phyloP scores from a whole-genome alignment of 2,888 invertebrate species.

The Yponomeuta cagnagella region DNA sequence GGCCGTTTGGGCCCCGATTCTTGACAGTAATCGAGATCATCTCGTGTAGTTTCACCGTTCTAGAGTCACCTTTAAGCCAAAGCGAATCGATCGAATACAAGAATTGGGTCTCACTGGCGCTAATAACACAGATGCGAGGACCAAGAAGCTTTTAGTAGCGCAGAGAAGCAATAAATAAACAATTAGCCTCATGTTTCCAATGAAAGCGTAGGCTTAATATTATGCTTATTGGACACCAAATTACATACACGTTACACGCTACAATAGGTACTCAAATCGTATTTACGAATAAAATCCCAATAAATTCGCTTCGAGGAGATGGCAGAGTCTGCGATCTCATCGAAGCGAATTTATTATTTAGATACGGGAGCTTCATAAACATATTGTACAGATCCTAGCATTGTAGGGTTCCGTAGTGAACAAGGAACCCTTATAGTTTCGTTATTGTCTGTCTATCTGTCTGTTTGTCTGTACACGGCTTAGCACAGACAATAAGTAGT shows the following conservation, averaged over 20 bases:
- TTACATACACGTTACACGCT: neutral
- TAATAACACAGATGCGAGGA: constrained; percentile 2
- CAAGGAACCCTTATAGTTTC: too few species aligned
- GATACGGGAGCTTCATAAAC: too few species aligned
- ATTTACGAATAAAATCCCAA: neutral
- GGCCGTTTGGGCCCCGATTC: constrained; percentile 1
- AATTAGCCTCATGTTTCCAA: neutral
- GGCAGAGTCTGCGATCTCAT: too few species aligned
- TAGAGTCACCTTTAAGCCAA: neutral
- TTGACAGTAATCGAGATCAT: neutral
- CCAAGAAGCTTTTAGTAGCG: neutral
- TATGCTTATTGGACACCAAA: neutral
- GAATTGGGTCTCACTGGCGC: neutral
- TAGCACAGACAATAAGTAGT: too few species aligned
- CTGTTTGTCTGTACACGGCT: too few species aligned
- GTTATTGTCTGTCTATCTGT: too few species aligned
- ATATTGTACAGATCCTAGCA: too few species aligned
- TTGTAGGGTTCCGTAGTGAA: too few species aligned
- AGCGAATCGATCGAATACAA: neutral
- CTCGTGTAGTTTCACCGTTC: too few species aligned
- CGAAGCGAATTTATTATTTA: too few species aligned
- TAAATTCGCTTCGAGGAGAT: neutral
- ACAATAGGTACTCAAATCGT: neutral
- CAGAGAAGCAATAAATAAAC: neutral
- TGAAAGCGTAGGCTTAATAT: neutral